Evolutionary conservation across 2,888 invertebrate species (phyloP).

Genomic region (Scelioninae gen. 1): DNA sequence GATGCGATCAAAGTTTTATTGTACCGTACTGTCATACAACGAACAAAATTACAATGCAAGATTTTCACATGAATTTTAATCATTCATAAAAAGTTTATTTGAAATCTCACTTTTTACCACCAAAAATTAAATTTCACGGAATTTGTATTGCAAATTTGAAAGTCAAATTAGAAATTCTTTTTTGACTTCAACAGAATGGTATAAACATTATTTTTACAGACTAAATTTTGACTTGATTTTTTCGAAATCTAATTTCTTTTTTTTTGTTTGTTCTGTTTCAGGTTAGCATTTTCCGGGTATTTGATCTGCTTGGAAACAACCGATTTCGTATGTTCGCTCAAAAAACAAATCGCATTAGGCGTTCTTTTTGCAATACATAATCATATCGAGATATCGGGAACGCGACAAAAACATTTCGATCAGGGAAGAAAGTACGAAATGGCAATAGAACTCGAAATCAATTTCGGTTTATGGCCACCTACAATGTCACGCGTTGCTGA

Average conservation of each 20-base stretch:
- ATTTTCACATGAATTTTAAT: too few species aligned
- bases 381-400: slow-evolving; percentile 15
- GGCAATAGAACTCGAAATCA: slow-evolving; percentile 66
- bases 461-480: slow-evolving; percentile 60
- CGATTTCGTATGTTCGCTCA: neutral
- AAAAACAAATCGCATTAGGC: slow-evolving; percentile 20
- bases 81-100: too few species aligned
- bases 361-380: slow-evolving; percentile 3
- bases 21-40: neutral
- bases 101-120: too few species aligned
- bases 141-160: too few species aligned
- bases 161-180: neutral
- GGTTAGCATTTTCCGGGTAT: slow-evolving; percentile 5
- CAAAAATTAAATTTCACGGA: too few species aligned
- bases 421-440: slow-evolving; percentile 22
- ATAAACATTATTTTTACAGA: neutral
- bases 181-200: neutral
- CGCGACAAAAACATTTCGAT: slow-evolving; percentile 24
- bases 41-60: too few species aligned
- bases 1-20: slow-evolving; percentile 44
- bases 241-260: neutral
- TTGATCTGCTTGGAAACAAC: slow-evolving; percentile 2
- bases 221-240: neutral
- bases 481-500: slow-evolving; percentile 34
- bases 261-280: slow-evolving; percentile 5